phyloP scores from a whole-genome alignment of 2,113 vertebrate genomes.

The Ellobius talpinus region DNA sequence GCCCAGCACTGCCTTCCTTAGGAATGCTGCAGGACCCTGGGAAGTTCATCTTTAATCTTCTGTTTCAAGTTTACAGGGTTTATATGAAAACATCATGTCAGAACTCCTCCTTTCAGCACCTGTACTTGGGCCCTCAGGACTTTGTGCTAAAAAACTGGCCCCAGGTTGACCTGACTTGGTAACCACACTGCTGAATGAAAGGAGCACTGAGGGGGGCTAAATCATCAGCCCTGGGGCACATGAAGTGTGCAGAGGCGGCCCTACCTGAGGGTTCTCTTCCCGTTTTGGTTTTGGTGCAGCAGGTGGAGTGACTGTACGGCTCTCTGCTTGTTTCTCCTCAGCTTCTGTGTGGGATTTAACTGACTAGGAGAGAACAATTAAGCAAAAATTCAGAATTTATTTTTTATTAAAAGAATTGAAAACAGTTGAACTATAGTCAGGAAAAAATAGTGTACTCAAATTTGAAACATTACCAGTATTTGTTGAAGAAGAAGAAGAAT shows the following conservation, averaged over 20 bases:
- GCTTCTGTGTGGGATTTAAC: conserved; percentile 93
- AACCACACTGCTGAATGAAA: background rate
- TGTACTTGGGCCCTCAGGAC: background rate
- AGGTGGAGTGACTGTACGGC: conserved; percentile 90
- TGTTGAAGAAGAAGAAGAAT: conserved; percentile 36
- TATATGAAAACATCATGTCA: background rate
- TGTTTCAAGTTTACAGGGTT: background rate
- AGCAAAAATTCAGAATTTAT: conserved; percentile 65
- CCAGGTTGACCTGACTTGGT: background rate
- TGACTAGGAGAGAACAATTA: conserved; percentile 86
- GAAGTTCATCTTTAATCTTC: background rate
- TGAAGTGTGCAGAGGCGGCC: background rate
- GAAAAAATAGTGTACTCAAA: background rate
- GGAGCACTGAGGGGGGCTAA: no score
- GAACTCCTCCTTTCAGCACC: background rate
- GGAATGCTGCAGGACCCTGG: background rate
- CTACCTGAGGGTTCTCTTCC: conserved; percentile 98
- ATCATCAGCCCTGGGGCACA: fast-evolving
- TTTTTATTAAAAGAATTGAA: conserved; percentile 68
- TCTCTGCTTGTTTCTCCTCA: conserved; percentile 91
- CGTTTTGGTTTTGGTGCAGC: conserved; percentile 94
- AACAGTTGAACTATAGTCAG: conserved; percentile 4
- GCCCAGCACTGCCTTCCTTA: background rate
- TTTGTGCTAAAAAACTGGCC: background rate
- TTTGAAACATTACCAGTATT: conserved; percentile 34